Evolutionary conservation across 2,113 vertebrate species (phyloP).

Genomic region (Emydocephalus ijimae): DNA sequence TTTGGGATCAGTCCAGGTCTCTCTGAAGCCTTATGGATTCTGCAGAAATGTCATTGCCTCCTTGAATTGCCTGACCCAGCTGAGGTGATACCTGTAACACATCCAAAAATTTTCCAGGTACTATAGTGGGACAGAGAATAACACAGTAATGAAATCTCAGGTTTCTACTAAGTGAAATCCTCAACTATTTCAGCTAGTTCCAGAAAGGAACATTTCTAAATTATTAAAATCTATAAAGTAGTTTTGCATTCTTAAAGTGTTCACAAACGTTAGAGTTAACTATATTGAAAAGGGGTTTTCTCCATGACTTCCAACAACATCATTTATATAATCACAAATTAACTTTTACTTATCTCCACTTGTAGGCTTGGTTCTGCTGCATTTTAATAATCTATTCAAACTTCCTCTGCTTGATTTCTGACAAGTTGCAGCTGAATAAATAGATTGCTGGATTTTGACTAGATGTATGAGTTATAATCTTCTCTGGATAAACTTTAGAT

Average conservation of each 20-base stretch:
- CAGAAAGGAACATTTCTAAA: not conserved
- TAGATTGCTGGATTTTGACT: not conserved
- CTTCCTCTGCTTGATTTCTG: not conserved
- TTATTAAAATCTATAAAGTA: not conserved
- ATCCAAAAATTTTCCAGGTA: not conserved
- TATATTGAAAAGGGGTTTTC: not conserved
- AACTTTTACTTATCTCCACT: not conserved
- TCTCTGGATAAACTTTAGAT: not conserved
- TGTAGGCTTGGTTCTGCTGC: not conserved
- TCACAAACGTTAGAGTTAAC: not conserved
- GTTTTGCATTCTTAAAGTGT: not conserved
- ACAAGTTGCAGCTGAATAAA: not conserved
- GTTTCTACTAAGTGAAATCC: not conserved
- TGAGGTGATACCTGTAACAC: not conserved
- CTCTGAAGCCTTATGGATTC: not conserved
- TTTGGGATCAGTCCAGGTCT: not conserved
- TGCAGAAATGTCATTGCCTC: not conserved
- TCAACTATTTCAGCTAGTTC: not conserved
- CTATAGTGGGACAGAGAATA: not conserved
- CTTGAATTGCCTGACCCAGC: not conserved
- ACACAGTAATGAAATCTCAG: not conserved
- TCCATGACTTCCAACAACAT: not conserved
- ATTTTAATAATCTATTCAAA: constrained; percentile 2
- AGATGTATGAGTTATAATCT: not conserved
- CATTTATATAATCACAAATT: not conserved